A percentile compares a stretch with the other conserved stretches of the same genome.
These are phyloP conservation scores for Amphiprion clarkii DNA, from an alignment of 2,797 vertebrate genomes.

Conservation along the genomic window DNA sequence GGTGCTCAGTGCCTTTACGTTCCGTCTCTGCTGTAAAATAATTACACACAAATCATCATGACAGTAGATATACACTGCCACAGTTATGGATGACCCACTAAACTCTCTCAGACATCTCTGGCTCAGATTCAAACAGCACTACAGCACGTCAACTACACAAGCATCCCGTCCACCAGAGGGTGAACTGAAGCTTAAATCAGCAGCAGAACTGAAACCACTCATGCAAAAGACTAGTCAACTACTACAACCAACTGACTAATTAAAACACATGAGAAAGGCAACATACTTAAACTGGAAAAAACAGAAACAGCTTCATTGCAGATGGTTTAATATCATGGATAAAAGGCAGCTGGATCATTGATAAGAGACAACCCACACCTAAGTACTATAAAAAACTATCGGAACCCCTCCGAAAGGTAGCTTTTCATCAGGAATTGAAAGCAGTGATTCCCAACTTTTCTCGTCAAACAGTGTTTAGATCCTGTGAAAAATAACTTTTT, in stretches of 20 bases:
- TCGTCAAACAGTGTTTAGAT: neutral
- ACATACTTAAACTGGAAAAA: neutral
- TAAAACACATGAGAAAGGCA: conserved; percentile 15
- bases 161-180: no score
- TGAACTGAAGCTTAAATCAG: neutral
- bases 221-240: conserved; percentile 41
- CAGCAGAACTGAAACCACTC: conserved; percentile 1
- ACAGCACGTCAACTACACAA: no score
- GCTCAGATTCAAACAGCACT: no score
- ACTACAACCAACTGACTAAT: conserved; percentile 11
- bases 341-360: conserved; percentile 56
- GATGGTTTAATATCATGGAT: conserved; percentile 64
- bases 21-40: conserved; percentile 87
- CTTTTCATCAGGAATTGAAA: neutral
- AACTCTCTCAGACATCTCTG: no score
- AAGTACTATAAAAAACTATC: neutral
- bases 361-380: conserved; percentile 16
- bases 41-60: neutral
- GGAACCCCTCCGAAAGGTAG: neutral
- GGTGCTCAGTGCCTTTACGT: conserved; percentile 89
- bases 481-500: no score
- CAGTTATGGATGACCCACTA: neutral
- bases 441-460: neutral
- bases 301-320: conserved; percentile 48
- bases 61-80: neutral